These are phyloP conservation scores for Philereme vetulata DNA, from an alignment of 2,888 invertebrate species.

Conservation along the genomic window DNA sequence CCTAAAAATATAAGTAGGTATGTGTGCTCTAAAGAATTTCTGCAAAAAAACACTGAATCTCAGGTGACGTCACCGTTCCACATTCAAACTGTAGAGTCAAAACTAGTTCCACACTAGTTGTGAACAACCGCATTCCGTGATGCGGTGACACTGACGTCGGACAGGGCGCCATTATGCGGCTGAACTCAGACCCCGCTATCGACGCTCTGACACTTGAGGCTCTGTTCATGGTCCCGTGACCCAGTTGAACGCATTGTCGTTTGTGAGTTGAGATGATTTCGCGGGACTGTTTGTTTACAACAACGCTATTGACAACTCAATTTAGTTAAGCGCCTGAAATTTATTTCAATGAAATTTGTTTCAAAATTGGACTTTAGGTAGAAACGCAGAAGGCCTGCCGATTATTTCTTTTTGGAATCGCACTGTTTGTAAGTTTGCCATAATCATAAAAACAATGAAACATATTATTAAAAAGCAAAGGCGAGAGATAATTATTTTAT, in stretches of 20 bases:
- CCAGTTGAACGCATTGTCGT: constrained; percentile 68
- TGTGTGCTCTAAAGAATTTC: background rate
- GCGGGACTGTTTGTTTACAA: constrained; percentile 38
- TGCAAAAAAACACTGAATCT: background rate
- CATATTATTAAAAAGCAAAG: too few relatives aligned
- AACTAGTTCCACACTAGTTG: constrained; percentile 27
- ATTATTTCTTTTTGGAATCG: too few relatives aligned
- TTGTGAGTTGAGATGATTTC: constrained; percentile 51
- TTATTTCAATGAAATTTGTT: too few relatives aligned
- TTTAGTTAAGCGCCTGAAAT: background rate
- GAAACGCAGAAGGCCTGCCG: too few relatives aligned
- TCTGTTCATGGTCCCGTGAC: constrained; percentile 65
- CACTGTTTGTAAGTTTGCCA: too few relatives aligned
- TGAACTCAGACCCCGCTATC: constrained; percentile 52
- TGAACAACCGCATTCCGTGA: constrained; percentile 49
- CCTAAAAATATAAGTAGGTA: too few relatives aligned
- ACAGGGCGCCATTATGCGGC: constrained; percentile 52
- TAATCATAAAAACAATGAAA: too few relatives aligned
- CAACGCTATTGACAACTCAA: constrained; percentile 14
- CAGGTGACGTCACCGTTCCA: background rate
- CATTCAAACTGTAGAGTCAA: constrained; percentile 18
- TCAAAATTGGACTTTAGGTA: too few relatives aligned
- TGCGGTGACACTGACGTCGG: constrained; percentile 46
- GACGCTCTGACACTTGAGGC: constrained; percentile 60
- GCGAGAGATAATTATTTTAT: too few relatives aligned